These are phyloP conservation scores for Dipodomys spectabilis DNA, from an alignment of 2,113 vertebrate genomes.

Conservation along the genomic window DNA sequence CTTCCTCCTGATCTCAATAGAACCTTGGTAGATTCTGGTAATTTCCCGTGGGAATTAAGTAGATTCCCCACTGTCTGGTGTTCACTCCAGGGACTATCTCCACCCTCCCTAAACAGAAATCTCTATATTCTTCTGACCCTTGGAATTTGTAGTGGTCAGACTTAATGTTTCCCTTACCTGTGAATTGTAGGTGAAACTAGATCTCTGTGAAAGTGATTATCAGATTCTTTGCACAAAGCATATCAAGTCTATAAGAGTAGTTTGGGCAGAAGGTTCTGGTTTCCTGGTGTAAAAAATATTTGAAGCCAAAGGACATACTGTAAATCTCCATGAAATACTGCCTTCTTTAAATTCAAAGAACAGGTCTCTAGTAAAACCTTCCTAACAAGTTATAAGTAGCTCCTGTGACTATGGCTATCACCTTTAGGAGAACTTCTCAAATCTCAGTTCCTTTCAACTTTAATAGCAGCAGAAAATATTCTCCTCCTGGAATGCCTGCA, in stretches of 20 bases:
- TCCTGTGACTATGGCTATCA: background rate
- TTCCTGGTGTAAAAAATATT: constrained; percentile 1
- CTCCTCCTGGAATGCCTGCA: background rate
- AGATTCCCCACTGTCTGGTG: background rate
- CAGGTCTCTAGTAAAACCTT: constrained; percentile 10
- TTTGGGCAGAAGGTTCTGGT: background rate
- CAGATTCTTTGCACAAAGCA: background rate
- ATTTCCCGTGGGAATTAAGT: background rate
- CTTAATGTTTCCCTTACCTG: constrained; percentile 22
- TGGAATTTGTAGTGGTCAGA: constrained; percentile 31
- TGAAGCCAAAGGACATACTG: background rate
- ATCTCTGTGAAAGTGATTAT: constrained; percentile 38
- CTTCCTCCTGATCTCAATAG: background rate
- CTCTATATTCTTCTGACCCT: background rate
- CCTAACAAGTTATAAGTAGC: background rate
- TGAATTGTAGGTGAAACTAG: constrained; percentile 40
- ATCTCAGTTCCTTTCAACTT: constrained; percentile 18
- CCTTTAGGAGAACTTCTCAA: constrained; percentile 20
- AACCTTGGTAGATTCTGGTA: background rate
- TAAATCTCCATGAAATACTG: background rate
- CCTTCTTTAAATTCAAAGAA: constrained; percentile 24
- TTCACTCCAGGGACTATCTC: background rate
- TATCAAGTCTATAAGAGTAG: constrained; percentile 3
- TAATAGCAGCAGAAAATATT: constrained; percentile 13
- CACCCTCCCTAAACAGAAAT: background rate